A percentile compares a stretch with the other conserved stretches of the same genome.
Conservation (phyloP, 2,113 vertebrate species). For the Chloebia gouldiae region DNA sequence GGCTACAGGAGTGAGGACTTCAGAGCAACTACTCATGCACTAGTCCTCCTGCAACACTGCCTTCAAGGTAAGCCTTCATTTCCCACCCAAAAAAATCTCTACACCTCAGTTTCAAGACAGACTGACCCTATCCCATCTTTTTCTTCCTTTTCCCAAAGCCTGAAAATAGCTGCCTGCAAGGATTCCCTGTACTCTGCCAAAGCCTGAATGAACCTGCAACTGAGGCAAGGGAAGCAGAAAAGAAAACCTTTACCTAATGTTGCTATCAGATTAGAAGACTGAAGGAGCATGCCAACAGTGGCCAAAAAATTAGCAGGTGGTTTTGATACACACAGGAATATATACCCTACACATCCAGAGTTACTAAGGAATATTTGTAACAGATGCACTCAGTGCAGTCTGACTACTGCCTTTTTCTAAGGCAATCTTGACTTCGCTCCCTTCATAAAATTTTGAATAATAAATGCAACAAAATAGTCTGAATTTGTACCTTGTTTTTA, state of each 20-base stretch:
- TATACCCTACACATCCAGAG: not conserved
- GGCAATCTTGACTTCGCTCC: not conserved
- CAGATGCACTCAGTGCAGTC: not conserved
- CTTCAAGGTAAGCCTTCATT: not conserved
- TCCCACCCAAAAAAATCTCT: not conserved
- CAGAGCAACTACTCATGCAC: fast-evolving
- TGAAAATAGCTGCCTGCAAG: not conserved
- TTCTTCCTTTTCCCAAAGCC: not conserved
- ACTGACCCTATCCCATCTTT: not conserved
- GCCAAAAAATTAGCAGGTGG: not conserved
- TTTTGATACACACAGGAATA: not conserved
- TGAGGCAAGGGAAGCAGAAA: not conserved
- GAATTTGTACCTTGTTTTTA: not conserved
- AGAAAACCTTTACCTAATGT: not conserved
- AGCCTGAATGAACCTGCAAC: not conserved
- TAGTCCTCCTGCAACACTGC: not conserved
- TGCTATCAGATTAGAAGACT: not conserved
- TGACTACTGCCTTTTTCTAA: not conserved
- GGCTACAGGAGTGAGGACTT: not conserved
- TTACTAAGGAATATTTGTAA: not conserved
- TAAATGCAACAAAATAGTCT: not conserved
- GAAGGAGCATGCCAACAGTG: fast-evolving
- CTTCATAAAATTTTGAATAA: not conserved
- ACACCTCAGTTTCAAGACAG: not conserved
- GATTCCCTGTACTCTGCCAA: not conserved